Percentiles rank a stretch among this genome's conserved stretches.
Conservation (phyloP, 2,113 vertebrate genomes). For the Gopherus evgoodei region DNA sequence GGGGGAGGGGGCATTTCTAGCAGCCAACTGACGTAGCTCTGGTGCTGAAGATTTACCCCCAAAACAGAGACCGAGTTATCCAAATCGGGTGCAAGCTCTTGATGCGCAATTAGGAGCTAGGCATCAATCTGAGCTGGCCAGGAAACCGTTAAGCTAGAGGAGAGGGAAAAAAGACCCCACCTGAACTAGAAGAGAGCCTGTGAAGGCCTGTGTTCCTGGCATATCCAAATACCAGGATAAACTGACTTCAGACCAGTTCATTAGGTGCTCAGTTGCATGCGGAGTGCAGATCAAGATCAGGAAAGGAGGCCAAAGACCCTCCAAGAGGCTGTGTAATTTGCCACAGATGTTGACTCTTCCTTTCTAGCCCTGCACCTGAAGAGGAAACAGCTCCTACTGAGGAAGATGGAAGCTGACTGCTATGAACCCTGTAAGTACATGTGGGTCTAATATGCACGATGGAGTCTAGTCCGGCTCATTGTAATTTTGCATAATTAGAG, state of each 20-base stretch:
- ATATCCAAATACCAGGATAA: not conserved
- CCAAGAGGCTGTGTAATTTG: not conserved
- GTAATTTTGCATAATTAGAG: not conserved
- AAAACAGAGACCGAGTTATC: not conserved
- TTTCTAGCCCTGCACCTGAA: not conserved
- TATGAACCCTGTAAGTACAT: not conserved
- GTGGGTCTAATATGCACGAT: not conserved
- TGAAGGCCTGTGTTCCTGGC: slow-evolving; percentile 2
- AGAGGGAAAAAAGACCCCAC: not conserved
- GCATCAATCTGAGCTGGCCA: not conserved
- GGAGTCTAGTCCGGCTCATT: not conserved
- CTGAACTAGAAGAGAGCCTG: not conserved
- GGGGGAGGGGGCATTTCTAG: not conserved
- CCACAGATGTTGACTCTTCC: not conserved
- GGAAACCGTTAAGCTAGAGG: not conserved
- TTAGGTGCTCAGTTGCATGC: not conserved
- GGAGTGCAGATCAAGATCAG: not conserved
- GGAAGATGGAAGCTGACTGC: not conserved
- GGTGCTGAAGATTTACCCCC: not conserved
- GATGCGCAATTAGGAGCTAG: not conserved
- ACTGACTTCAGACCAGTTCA: not conserved
- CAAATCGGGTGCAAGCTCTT: not conserved
- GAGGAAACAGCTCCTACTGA: not conserved
- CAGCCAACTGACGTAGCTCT: not conserved
- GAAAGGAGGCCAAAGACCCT: not conserved